Evolutionary conservation across 2,113 vertebrate species (phyloP).

Genomic region (Scolopax mira): DNA sequence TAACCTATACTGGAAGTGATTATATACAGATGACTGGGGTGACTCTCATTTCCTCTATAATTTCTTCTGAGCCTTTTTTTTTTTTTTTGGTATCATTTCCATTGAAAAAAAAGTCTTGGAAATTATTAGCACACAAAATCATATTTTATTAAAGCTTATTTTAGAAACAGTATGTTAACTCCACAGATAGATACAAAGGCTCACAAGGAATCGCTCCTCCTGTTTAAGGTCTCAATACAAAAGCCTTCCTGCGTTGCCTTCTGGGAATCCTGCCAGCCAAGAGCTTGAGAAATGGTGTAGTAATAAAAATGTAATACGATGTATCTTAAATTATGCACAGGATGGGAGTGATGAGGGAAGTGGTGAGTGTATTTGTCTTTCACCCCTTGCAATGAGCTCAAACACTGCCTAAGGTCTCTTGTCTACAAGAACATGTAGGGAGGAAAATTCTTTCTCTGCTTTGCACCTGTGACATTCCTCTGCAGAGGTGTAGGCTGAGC

Average conservation of each 20-base stretch:
- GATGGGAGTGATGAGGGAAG: neutral
- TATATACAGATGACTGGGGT: neutral
- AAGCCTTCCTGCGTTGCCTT: constrained; percentile 9
- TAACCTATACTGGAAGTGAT: neutral
- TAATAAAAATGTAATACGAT: neutral
- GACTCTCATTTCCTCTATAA: constrained; percentile 18
- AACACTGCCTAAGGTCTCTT: neutral
- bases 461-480: neutral
- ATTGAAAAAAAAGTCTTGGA: neutral
- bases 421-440: neutral
- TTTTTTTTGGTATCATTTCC: neutral
- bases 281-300: neutral
- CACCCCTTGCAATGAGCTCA: neutral
- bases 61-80: neutral
- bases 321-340: neutral
- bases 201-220: neutral
- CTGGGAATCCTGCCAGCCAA: constrained; percentile 30
- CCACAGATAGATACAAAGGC: constrained; percentile 5
- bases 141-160: neutral
- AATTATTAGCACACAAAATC: neutral
- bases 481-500: neutral
- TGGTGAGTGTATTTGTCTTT: neutral
- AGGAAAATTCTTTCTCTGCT: neutral
- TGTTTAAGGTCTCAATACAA: constrained; percentile 37
- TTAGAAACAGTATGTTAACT: neutral